These are phyloP conservation scores for Carterocephalus palaemon DNA, from an alignment of 2,888 invertebrate species.

Conservation along the genomic window DNA sequence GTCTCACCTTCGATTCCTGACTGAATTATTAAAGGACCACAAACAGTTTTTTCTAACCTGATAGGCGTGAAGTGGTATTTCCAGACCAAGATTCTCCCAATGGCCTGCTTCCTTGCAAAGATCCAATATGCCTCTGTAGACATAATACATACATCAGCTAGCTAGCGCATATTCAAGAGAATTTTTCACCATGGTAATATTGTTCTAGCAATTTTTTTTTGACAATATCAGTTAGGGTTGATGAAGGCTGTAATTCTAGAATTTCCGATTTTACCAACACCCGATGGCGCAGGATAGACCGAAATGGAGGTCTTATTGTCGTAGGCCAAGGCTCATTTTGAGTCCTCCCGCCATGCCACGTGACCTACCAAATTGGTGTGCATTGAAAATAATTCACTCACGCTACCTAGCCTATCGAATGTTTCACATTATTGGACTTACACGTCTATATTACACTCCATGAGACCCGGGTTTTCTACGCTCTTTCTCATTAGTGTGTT, in stretches of 20 bases:
- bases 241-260: not conserved
- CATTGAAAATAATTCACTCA: no score
- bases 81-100: conserved; percentile 85
- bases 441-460: conserved; percentile 90
- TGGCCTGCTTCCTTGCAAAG: conserved; percentile 85
- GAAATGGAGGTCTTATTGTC: no score
- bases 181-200: not conserved
- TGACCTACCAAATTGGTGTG: no score
- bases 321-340: no score
- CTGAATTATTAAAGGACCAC: no score
- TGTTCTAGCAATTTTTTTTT: no score
- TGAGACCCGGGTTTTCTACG: conserved; percentile 78
- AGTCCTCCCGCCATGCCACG: no score
- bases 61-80: conserved; percentile 83
- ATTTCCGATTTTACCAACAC: not conserved
- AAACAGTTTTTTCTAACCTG: conserved; percentile 53
- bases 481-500: conserved; percentile 86
- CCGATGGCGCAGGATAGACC: not conserved
- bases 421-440: conserved; percentile 45
- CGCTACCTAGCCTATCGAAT: no score
- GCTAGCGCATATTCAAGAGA: not conserved
- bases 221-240: not conserved
- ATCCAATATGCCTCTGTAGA: conserved; percentile 80
- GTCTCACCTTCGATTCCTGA: no score
- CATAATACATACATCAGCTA: not conserved